Base-by-base conservation (phyloP, 2,888 invertebrate genomes). In the Chromoteleia sp. region DNA sequence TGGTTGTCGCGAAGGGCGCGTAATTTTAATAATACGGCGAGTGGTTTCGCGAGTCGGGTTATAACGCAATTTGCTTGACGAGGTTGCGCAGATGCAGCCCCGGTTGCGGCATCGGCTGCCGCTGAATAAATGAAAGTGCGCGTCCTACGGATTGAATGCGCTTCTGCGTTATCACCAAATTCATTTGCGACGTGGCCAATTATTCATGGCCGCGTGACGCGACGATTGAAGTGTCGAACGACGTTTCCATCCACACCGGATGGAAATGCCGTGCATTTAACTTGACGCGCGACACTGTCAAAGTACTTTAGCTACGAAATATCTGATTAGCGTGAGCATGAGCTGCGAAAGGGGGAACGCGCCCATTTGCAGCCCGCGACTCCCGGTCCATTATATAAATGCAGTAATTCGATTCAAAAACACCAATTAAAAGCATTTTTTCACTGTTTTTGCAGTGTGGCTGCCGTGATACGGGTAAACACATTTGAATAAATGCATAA, bases 161-260 rank as follows among this genome's bases (percentile, higher is more conserved):
- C 83, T 76, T 84, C 78, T 78, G 86, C 86, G 88, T 87, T 89
- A 88, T 88, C 89, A 86, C 85, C 88, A 87, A 90, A 90, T 89
- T 90, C 87, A 88, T 89, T 89, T 87, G 90, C 87, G 87, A 85
- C 86, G 87, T 84, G 86, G 82, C 85, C 88, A 89, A 90, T 90
- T 90, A 90, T 90, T 90, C 88, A 90, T 88, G 86, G 68, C 78
- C 82, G 84, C 86, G 84, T 86, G 85, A 86, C 85, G 85, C 86
- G 85, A 81, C 85, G 85, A 87, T 87, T 87, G 86, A 87, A 84
- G 81, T 84, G 76, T 79, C 79, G 82, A 84, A 82, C 78, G 65
- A 73, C 82, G 77, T 80, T 65, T 83, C 79, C 68, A 79, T 77
- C 82, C 79, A 29, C 67, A 43, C 54, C 67, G 73, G 73, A 79